Base-by-base conservation (phyloP, 2,888 invertebrate genomes). In the Meiosimyza platycephala region DNA sequence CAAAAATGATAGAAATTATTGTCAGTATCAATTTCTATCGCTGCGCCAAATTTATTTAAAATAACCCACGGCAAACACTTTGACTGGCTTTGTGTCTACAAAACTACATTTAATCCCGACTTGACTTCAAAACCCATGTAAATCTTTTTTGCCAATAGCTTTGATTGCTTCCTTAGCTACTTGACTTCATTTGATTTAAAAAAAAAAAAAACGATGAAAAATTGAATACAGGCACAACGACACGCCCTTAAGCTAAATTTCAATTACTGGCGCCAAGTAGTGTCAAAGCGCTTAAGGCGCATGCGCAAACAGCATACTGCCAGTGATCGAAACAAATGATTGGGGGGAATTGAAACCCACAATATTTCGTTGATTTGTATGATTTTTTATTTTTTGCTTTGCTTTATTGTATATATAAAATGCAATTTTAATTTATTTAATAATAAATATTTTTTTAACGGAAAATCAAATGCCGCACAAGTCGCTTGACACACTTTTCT, bases 261-360 rank as follows among this genome's bases (percentile, higher is more conserved):
- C 57, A 67, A 67, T 67, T 57, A 67, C 18, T 47, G 67, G 67
- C 67, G 67, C 67, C 67, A 57, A 57, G 55, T 67, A 48, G 40
- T 67, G 67, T 15, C 28, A 28, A 18, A 22, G 48, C 16, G 12
- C 47, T 13, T 28, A 28, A 64, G 18, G 28, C 64, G 51, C 51
- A 50, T 48, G 50, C 22, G 50, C 51, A 7, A 51, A 13, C 6
- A 15, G 15, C 18, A 18, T 6, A 55, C 16, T 18, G 18, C 16
- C 55, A 16, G 9, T 13, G 15, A 57, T 57, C 57, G 12, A 40
- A 57, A 18, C 57, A 28, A 57, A 57, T 57, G 13, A 28, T 57
- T 28, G 22, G 22, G 22, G 57, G 3, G 18, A 22, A 28, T 28
- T 18, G 57, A 22, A 57, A 57, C 57, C 57, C 57, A 57, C 57